phyloP scores from a whole-genome alignment of 2,797 vertebrate species.

The Streptopelia turtur region DNA sequence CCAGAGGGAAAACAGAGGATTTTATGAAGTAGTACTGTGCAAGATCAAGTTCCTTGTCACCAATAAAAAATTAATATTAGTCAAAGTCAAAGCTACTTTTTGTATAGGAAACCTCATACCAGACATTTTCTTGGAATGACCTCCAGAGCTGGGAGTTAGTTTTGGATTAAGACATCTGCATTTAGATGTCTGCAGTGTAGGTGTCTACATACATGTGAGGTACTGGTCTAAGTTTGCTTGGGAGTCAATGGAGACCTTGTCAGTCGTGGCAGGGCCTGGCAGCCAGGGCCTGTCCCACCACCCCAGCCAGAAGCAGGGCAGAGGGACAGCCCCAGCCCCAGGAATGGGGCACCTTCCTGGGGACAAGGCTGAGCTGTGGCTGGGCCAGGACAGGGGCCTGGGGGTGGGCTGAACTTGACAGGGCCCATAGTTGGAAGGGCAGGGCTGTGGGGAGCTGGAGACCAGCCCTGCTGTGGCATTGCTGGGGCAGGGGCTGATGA shows the following conservation, averaged over 20 bases:
- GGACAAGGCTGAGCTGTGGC: neutral
- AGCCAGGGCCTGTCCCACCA: accelerated
- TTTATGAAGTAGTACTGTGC: neutral
- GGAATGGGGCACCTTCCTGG: accelerated
- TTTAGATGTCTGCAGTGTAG: neutral
- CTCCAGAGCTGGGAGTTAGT: neutral
- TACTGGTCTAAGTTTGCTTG: neutral
- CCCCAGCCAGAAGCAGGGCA: neutral
- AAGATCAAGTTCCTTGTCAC: neutral
- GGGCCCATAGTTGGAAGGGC: accelerated
- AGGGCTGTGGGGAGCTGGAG: neutral
- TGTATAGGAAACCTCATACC: neutral
- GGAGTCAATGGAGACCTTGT: neutral
- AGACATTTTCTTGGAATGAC: neutral
- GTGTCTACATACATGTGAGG: neutral
- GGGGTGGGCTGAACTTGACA: accelerated
- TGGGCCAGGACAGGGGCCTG: accelerated
- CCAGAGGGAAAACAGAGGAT: neutral
- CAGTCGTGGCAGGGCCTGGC: neutral
- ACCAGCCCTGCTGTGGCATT: accelerated
- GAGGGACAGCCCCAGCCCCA: neutral
- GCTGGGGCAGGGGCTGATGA: accelerated
- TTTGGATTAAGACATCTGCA: neutral
- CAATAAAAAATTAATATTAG: neutral
- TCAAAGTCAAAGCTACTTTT: constrained; percentile 20